Conservation (phyloP, 2,797 vertebrate species). For the Onychomys torridus region DNA sequence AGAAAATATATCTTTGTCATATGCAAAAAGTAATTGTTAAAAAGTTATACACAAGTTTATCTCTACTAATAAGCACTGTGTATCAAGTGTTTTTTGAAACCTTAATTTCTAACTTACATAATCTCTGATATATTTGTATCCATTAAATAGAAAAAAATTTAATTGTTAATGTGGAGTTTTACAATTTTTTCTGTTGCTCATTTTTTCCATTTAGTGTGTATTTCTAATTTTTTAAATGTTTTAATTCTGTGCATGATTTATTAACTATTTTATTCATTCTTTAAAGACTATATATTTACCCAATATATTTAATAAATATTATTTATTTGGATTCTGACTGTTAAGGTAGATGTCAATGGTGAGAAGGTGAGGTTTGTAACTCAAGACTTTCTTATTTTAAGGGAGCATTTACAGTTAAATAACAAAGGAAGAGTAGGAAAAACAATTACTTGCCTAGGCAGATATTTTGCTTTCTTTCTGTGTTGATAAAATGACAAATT, state of each 20-base stretch:
- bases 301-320: neutral
- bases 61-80: neutral
- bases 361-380: neutral
- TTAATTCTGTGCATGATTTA: neutral
- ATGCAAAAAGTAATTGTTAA: neutral
- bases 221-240: constrained; percentile 48
- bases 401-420: neutral
- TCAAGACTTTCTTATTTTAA: neutral
- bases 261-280: neutral
- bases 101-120: constrained; percentile 30
- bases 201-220: neutral
- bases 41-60: neutral
- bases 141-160: constrained; percentile 16
- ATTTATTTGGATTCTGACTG: neutral
- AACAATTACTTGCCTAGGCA: neutral
- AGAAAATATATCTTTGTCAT: constrained; percentile 26
- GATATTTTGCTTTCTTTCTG: neutral
- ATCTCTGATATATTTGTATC: constrained; percentile 6
- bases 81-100: constrained; percentile 35
- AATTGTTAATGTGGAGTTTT: constrained; percentile 4
- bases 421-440: neutral
- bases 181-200: neutral
- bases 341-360: neutral
- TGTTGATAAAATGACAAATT: neutral
- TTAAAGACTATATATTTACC: neutral